phyloP scores from a whole-genome alignment of 2,113 vertebrate species.

The Gobio gobio region DNA sequence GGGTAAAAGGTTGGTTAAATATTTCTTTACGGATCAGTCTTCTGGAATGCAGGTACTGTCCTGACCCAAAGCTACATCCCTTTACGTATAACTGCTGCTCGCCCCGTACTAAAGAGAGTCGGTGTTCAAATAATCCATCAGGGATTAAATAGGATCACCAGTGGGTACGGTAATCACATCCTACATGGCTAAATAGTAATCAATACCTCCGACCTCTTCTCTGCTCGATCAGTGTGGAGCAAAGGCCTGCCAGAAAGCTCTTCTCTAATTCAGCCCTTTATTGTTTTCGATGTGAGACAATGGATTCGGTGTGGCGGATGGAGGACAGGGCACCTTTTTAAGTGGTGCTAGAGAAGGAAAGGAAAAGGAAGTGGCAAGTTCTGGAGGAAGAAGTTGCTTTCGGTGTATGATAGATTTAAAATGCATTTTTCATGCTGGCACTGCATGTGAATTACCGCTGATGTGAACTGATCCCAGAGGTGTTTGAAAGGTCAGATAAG shows the following conservation, averaged over 20 bases:
- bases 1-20: not conserved
- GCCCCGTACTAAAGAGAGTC: slow-evolving; percentile 48
- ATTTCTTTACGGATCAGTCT: not conserved
- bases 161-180: slow-evolving; percentile 64
- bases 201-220: slow-evolving; percentile 51
- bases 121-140: slow-evolving; percentile 61
- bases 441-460: slow-evolving; percentile 5
- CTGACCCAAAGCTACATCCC: not conserved
- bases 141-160: slow-evolving; percentile 69
- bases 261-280: slow-evolving; percentile 34
- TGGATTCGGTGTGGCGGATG: slow-evolving; percentile 46
- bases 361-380: not conserved
- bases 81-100: slow-evolving; percentile 23
- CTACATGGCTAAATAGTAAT: slow-evolving; percentile 62
- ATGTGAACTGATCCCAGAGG: not conserved
- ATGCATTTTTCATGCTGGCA: slow-evolving; percentile 36
- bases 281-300: slow-evolving; percentile 52
- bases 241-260: slow-evolving; percentile 45
- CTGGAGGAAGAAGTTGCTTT: slow-evolving; percentile 17
- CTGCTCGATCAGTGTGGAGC: slow-evolving; percentile 50
- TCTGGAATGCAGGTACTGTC: not conserved
- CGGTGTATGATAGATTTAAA: slow-evolving; percentile 43
- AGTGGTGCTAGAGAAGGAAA: slow-evolving; percentile 19
- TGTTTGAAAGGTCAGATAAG: slow-evolving; percentile 35
- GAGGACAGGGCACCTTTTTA: slow-evolving; percentile 44